phyloP scores from a whole-genome alignment of 1,140 invertebrate genomes.

The Goniozus legneri region DNA sequence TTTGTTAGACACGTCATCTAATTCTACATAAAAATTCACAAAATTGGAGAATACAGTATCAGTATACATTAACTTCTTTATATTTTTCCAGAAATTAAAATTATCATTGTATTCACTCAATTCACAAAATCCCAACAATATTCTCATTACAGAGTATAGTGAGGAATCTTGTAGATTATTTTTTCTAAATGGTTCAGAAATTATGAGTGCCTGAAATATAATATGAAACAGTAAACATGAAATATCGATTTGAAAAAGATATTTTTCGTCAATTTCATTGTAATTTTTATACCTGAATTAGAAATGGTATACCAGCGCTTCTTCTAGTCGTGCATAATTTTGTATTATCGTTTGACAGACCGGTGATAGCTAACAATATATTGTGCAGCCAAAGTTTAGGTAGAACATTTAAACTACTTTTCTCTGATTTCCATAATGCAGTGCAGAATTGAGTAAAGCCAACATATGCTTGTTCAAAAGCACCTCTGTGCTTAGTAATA shows the following conservation, averaged over 20 bases:
- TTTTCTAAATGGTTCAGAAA: slow-evolving; percentile 63
- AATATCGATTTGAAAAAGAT: no score
- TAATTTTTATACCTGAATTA: slow-evolving; percentile 68
- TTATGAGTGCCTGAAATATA: slow-evolving; percentile 64
- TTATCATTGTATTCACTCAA: slow-evolving; percentile 31
- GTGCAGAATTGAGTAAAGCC: slow-evolving; percentile 77
- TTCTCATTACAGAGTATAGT: slow-evolving; percentile 63
- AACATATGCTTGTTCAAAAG: slow-evolving; percentile 91
- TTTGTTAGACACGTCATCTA: slow-evolving; percentile 12
- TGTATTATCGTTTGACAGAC: slow-evolving; percentile 46
- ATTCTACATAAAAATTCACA: slow-evolving; percentile 7
- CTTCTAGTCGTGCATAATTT: slow-evolving; percentile 78
- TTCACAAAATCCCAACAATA: slow-evolving; percentile 38
- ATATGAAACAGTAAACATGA: slow-evolving; percentile 9
- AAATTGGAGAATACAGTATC: slow-evolving; percentile 30
- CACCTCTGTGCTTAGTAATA: slow-evolving; percentile 87
- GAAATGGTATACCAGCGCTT: slow-evolving; percentile 88
- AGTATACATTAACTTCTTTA: slow-evolving; percentile 26
- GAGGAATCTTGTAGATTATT: slow-evolving; percentile 45
- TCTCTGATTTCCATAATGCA: slow-evolving; percentile 58
- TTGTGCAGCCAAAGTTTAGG: slow-evolving; percentile 71
- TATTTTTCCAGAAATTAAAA: slow-evolving; percentile 15
- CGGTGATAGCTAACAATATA: slow-evolving; percentile 61
- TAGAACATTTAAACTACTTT: slow-evolving; percentile 57
- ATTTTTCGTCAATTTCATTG: neutral